Evolutionary conservation across 2,113 vertebrate species (phyloP).

Genomic region (Panthera leo): DNA sequence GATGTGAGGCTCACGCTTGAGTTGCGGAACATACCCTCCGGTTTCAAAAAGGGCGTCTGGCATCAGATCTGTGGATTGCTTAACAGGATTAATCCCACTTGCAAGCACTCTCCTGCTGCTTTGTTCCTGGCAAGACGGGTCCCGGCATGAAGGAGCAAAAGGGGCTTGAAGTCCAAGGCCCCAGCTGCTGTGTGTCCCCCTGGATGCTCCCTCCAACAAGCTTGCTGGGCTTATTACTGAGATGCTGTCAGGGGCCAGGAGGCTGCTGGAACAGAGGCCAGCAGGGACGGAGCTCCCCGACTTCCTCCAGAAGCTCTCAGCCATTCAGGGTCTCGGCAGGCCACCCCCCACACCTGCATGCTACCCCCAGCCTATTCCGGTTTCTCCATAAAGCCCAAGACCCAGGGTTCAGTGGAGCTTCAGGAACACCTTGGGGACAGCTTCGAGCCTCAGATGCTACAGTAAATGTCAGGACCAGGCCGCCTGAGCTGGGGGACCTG

Average conservation of each 20-base stretch:
- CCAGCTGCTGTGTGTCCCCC: accelerated
- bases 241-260: background rate
- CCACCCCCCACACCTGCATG: background rate
- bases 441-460: background rate
- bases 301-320: background rate
- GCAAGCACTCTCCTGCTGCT: background rate
- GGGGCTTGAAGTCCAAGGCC: background rate
- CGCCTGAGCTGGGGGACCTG: background rate
- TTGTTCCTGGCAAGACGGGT: background rate
- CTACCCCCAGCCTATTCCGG: accelerated
- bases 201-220: accelerated
- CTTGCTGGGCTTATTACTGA: accelerated
- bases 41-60: slow-evolving; percentile 28
- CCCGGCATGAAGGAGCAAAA: background rate
- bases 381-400: background rate
- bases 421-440: background rate
- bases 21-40: background rate
- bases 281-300: accelerated
- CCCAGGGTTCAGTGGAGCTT: background rate
- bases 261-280: background rate
- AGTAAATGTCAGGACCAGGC: background rate
- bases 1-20: background rate
- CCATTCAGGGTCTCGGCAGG: accelerated
- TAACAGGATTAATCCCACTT: slow-evolving; percentile 18
- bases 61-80: slow-evolving; percentile 25